Evolutionary conservation across 1,140 invertebrate species (phyloP).

Genomic region (Penaeus japonicus): DNA sequence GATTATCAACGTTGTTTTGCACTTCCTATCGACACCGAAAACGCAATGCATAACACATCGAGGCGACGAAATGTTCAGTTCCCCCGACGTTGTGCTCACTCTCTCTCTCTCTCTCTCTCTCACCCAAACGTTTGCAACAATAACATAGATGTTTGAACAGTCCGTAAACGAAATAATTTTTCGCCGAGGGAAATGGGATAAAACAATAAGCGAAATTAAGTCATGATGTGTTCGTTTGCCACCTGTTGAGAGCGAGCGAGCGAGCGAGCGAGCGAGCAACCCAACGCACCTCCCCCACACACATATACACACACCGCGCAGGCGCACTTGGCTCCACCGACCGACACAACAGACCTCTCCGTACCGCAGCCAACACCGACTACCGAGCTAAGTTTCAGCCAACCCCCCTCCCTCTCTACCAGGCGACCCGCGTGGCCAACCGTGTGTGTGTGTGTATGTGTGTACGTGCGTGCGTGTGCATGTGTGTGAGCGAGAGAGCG

Average conservation of each 20-base stretch:
- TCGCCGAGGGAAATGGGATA: neutral
- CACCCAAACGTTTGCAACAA: too few relatives aligned
- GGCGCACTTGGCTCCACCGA: conserved; percentile 35
- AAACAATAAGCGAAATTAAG: neutral
- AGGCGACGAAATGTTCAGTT: too few relatives aligned
- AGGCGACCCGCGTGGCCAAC: conserved; percentile 16
- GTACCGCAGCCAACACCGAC: conserved; percentile 52
- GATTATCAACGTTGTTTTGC: too few relatives aligned
- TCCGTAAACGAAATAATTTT: too few relatives aligned
- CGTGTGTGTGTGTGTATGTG: conserved; percentile 35
- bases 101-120: too few relatives aligned
- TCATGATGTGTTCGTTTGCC: conserved; percentile 29
- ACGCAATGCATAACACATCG: too few relatives aligned
- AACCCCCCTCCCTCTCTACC: conserved; percentile 31
- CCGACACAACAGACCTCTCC: conserved; percentile 48
- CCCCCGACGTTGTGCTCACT: too few relatives aligned
- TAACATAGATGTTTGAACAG: too few relatives aligned
- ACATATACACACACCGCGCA: conserved; percentile 25
- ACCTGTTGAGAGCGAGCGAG: conserved; percentile 42
- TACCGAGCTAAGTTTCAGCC: conserved; percentile 45
- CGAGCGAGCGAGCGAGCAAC: neutral
- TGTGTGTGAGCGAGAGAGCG: conserved; percentile 9
- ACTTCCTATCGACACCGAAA: too few relatives aligned
- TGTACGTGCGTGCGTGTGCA: neutral
- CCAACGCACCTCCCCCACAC: conserved; percentile 8